Evolutionary conservation across 2,797 vertebrate genomes (phyloP).

Genomic region (Knipowitschia caucasica): DNA sequence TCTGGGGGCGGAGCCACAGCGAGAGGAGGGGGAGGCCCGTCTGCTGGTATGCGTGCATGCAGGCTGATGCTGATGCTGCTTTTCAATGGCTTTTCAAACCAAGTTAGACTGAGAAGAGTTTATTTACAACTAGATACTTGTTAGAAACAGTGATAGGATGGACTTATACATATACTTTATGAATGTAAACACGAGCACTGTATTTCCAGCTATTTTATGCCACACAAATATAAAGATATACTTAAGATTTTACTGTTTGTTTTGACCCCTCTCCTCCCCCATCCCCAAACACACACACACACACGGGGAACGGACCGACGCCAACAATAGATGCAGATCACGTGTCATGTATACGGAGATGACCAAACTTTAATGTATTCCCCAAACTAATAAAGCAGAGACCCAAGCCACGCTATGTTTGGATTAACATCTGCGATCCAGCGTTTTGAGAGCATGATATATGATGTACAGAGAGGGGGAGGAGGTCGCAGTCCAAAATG

Average conservation of each 20-base stretch:
- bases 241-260: no score
- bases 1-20: conserved; percentile 58
- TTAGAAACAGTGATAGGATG: conserved; percentile 13
- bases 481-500: conserved; percentile 10
- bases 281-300: no score
- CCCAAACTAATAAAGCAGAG: conserved; percentile 53
- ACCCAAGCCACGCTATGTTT: conserved; percentile 77
- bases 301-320: no score
- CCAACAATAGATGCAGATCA: conserved; percentile 22
- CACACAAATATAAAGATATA: no score
- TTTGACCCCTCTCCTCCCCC: no score
- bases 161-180: no score
- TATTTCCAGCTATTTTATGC: no score
- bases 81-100: conserved; percentile 18
- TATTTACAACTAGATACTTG: background rate
- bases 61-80: conserved; percentile 11
- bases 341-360: conserved; percentile 19
- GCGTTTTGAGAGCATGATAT: conserved; percentile 44
- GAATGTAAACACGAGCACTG: no score
- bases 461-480: conserved; percentile 28
- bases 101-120: conserved; percentile 7
- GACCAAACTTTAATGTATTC: conserved; percentile 51
- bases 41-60: conserved; percentile 63
- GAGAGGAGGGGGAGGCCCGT: conserved; percentile 56
- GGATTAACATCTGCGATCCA: conserved; percentile 66